These are phyloP conservation scores for Conus ventricosus DNA, from an alignment of 1,140 invertebrate species.

Conservation along the genomic window DNA sequence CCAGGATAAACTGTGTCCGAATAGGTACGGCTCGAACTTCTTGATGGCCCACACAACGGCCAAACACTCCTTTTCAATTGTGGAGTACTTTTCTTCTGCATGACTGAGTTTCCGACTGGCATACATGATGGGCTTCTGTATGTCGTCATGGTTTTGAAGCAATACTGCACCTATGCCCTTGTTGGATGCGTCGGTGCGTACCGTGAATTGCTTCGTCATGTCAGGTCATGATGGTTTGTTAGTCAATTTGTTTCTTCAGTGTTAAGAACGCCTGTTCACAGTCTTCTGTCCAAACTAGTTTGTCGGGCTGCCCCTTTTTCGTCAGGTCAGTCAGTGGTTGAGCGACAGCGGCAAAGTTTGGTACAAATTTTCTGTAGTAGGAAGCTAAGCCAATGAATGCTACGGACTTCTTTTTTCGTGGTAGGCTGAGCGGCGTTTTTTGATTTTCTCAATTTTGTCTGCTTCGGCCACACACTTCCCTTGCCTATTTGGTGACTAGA, in stretches of 20 bases:
- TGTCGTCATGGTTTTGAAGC: conserved; percentile 46
- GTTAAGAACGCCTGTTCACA: conserved; percentile 11
- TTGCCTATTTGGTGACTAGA: conserved; percentile 47
- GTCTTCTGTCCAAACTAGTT: neutral
- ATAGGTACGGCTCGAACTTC: conserved; percentile 50
- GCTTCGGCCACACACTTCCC: conserved; percentile 61
- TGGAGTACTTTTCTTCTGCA: conserved; percentile 31
- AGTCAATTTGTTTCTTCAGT: conserved; percentile 38
- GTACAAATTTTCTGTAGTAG: conserved; percentile 52
- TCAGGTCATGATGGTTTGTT: conserved; percentile 46
- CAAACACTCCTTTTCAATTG: conserved; percentile 47
- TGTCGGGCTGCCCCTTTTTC: conserved; percentile 22
- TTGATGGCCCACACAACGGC: conserved; percentile 44
- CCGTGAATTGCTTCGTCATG: conserved; percentile 63
- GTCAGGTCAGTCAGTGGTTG: conserved; percentile 48
- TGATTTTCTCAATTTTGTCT: conserved; percentile 70
- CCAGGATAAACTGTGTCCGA: conserved; percentile 45
- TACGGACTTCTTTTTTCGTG: conserved; percentile 68
- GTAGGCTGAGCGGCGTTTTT: conserved; percentile 57
- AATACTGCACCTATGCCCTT: conserved; percentile 66
- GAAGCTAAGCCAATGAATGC: conserved; percentile 48
- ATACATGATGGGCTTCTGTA: neutral
- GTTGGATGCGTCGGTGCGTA: conserved; percentile 65
- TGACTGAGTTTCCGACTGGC: conserved; percentile 38
- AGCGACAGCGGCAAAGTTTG: conserved; percentile 47